phyloP scores from a whole-genome alignment of 1,140 invertebrate species.

The Stegodyphus dumicola region DNA sequence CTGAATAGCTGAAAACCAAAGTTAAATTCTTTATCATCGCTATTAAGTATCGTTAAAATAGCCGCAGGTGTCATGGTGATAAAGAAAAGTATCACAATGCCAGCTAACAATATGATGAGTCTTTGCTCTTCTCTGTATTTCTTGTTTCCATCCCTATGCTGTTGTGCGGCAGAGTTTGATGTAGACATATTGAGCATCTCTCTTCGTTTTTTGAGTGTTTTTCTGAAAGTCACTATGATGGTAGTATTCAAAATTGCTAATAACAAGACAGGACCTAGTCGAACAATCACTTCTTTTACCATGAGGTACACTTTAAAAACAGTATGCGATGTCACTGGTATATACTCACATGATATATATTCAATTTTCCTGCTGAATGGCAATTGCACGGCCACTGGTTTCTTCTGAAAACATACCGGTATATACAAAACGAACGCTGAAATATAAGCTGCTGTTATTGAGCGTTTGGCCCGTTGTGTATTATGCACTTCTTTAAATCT shows the following conservation, averaged over 20 bases:
- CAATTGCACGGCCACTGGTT: conserved; percentile 61
- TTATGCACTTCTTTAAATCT: conserved; percentile 68
- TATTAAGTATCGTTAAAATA: too few species aligned
- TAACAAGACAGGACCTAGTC: conserved; percentile 74
- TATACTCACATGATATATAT: conserved; percentile 62
- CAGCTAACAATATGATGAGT: too few species aligned
- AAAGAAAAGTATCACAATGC: too few species aligned
- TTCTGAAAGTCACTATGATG: conserved; percentile 77
- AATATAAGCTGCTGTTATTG: conserved; percentile 66
- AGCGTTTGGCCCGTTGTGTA: conserved; percentile 64
- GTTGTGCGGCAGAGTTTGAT: conserved; percentile 39
- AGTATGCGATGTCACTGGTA: conserved; percentile 12
- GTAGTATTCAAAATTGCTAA: conserved; percentile 77
- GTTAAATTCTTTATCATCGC: conserved; percentile 71
- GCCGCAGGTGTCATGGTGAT: too few species aligned
- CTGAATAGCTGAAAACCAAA: too few species aligned
- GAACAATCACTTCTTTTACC: conserved; percentile 64
- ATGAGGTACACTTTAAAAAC: conserved; percentile 64
- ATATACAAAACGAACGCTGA: conserved; percentile 66
- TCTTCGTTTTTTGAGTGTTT: conserved; percentile 75
- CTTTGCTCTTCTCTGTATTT: conserved; percentile 70
- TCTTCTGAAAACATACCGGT: conserved; percentile 55
- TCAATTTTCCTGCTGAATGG: not conserved
- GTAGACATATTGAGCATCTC: conserved; percentile 71
- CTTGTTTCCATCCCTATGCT: conserved; percentile 51